Conservation (phyloP, 2,797 vertebrate genomes). For the Chaetodon trifasciatus region DNA sequence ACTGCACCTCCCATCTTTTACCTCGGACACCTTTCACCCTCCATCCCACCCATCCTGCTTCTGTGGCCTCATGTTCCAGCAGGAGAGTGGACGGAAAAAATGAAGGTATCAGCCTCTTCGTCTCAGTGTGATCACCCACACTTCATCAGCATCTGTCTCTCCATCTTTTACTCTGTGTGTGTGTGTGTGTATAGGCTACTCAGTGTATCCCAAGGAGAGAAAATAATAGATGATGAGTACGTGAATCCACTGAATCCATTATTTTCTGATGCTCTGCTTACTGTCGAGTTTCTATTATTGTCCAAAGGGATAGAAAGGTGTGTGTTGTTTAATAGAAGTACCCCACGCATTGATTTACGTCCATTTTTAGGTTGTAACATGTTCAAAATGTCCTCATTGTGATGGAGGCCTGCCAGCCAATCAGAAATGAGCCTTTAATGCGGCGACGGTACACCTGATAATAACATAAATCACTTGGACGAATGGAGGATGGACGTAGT, state of each 20-base stretch:
- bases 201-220: background rate
- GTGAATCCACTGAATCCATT: background rate
- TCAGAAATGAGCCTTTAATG: background rate
- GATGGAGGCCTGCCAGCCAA: background rate
- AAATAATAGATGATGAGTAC: background rate
- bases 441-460: background rate
- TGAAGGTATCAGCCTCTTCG: conserved; percentile 66
- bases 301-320: background rate
- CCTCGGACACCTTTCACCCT: conserved; percentile 41
- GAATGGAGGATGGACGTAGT: background rate
- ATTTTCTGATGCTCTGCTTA: background rate
- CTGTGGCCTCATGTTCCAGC: conserved; percentile 47
- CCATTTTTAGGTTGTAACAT: background rate
- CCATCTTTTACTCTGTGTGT: background rate
- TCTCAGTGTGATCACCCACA: conserved; percentile 38
- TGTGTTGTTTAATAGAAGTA: no score
- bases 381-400: background rate
- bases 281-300: background rate
- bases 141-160: conserved; percentile 47
- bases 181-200: background rate
- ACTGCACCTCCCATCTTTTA: conserved; percentile 52
- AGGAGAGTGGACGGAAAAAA: conserved; percentile 47
- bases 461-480: background rate
- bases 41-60: conserved; percentile 56
- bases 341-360: no score